phyloP scores from a whole-genome alignment of 2,113 vertebrate species.

The Pelusios castaneus region DNA sequence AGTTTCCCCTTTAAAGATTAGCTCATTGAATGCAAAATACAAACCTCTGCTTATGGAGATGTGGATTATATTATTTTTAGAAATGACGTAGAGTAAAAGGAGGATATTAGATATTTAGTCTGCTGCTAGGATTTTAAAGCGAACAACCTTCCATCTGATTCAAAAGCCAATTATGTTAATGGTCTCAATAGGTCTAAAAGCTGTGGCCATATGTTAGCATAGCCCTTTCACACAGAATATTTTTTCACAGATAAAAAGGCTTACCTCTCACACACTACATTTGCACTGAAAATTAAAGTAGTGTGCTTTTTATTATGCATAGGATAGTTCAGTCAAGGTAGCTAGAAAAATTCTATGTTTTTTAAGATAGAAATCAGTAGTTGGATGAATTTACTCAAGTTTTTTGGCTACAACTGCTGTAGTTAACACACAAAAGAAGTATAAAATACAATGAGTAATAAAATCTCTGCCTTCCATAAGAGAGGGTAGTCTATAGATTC shows the following conservation, averaged over 20 bases:
- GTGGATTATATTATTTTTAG: not conserved
- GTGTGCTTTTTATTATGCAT: rapidly evolving
- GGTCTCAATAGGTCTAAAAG: slow-evolving; percentile 54
- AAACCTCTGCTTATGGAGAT: not conserved
- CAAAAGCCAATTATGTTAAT: slow-evolving; percentile 78
- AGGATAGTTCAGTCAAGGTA: slow-evolving; percentile 46
- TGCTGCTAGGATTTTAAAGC: slow-evolving; percentile 66
- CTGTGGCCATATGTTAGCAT: slow-evolving; percentile 16
- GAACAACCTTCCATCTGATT: slow-evolving; percentile 65
- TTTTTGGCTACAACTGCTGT: not conserved
- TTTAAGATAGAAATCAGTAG: slow-evolving; percentile 18
- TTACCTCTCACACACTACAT: not conserved
- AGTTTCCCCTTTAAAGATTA: slow-evolving; percentile 6
- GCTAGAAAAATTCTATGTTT: not conserved
- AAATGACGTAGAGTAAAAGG: slow-evolving; percentile 40
- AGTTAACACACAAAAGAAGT: not conserved
- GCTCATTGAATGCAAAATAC: not conserved
- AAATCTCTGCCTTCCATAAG: not conserved
- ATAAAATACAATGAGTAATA: not conserved
- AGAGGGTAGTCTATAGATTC: not conserved
- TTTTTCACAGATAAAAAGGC: slow-evolving; percentile 33
- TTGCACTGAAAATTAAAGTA: slow-evolving; percentile 18
- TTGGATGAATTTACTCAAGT: not conserved
- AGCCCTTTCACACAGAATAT: slow-evolving; percentile 5
- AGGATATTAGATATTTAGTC: slow-evolving; percentile 52